Percentiles rank a stretch among this genome's conserved stretches.
Evolutionary conservation across 2,113 vertebrate genomes (phyloP).

Genomic region (Microcebus tavaratra): DNA sequence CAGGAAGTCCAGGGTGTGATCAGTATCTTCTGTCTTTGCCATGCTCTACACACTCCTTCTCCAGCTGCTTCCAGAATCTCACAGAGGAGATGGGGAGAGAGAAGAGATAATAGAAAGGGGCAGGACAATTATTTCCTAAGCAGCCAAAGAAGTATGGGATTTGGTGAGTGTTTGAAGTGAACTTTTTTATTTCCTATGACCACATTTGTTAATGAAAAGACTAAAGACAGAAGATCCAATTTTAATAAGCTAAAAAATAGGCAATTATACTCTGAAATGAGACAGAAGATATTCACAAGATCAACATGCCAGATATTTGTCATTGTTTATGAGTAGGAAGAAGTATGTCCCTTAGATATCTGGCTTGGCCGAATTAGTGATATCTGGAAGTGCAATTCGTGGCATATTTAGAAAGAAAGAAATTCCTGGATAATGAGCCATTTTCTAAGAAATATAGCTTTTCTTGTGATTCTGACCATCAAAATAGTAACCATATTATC

Average conservation of each 20-base stretch:
- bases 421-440: not conserved
- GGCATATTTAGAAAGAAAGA: not conserved
- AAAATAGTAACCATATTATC: not conserved
- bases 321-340: not conserved
- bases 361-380: not conserved
- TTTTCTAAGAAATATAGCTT: constrained; percentile 1
- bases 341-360: not conserved
- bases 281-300: not conserved
- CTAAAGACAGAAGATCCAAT: not conserved
- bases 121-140: not conserved
- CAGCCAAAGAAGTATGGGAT: not conserved
- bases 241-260: not conserved
- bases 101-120: not conserved
- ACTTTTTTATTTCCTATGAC: not conserved
- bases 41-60: no score
- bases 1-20: fast-evolving
- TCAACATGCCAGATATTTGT: not conserved
- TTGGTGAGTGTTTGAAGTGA: not conserved
- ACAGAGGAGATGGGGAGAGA: not conserved
- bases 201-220: not conserved
- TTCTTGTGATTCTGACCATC: not conserved
- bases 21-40: not conserved
- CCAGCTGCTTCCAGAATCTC: not conserved
- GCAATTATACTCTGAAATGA: not conserved
- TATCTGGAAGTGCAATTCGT: not conserved